phyloP scores from a whole-genome alignment of 2,113 vertebrate species.

The Callaeas wilsoni region DNA sequence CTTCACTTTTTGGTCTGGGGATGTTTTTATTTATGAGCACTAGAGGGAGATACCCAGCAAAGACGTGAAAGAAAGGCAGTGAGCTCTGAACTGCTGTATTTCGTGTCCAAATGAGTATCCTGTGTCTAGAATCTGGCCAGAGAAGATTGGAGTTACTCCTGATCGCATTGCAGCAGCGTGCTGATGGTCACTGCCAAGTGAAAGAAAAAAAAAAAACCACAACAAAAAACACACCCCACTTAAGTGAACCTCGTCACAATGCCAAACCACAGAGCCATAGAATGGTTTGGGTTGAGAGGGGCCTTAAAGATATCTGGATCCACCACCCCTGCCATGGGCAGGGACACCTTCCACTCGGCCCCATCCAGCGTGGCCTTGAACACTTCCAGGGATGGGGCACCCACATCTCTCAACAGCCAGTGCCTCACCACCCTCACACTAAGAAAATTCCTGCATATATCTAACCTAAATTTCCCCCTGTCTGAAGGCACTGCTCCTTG shows the following conservation, averaged over 20 bases:
- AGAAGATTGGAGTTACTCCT: neutral
- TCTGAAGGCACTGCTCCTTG: neutral
- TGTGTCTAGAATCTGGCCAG: neutral
- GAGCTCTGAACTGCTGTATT: neutral
- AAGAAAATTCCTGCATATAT: neutral
- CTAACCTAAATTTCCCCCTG: no score
- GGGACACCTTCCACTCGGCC: neutral
- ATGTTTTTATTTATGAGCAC: neutral
- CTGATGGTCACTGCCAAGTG: neutral
- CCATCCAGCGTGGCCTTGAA: neutral
- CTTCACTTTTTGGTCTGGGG: neutral
- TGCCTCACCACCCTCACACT: neutral
- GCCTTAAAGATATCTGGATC: neutral
- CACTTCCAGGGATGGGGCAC: neutral
- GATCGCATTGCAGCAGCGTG: neutral
- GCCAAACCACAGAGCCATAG: neutral
- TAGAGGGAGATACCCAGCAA: neutral
- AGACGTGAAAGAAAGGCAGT: neutral
- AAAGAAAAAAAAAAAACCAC: no score
- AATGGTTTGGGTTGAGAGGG: neutral
- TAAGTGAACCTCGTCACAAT: neutral
- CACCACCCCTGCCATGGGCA: neutral
- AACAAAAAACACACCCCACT: neutral
- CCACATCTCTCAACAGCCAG: neutral
- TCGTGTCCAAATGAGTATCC: neutral